Evolutionary conservation across 2,797 vertebrate species (phyloP).

Genomic region (Podargus strigoides): DNA sequence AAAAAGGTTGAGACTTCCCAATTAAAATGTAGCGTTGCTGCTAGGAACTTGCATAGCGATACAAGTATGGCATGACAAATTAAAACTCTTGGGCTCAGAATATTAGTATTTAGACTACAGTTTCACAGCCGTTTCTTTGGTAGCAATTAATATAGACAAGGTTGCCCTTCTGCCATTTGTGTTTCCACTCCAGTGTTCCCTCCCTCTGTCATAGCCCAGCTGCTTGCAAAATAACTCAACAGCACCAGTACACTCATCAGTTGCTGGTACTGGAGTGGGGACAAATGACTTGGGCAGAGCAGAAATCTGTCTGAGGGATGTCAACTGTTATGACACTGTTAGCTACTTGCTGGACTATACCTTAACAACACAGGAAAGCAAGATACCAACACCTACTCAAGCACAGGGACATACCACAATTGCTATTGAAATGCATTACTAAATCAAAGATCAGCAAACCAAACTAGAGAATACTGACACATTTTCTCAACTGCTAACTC

Average conservation of each 20-base stretch:
- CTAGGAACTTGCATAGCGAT: neutral
- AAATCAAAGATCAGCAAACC: neutral
- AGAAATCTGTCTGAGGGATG: neutral
- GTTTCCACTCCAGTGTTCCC: neutral
- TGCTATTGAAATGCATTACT: neutral
- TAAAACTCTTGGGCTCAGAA: neutral
- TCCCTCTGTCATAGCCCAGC: neutral
- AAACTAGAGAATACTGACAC: neutral
- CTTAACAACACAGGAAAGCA: neutral
- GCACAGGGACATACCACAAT: neutral
- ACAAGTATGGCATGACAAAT: neutral
- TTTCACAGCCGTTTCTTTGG: neutral
- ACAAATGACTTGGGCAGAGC: neutral
- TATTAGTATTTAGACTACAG: neutral
- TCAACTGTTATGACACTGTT: neutral
- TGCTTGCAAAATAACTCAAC: neutral
- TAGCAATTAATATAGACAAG: neutral
- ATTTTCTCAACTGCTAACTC: neutral
- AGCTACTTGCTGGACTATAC: neutral
- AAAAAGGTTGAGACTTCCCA: neutral
- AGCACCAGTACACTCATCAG: neutral
- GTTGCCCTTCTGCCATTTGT: neutral
- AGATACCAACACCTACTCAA: neutral
- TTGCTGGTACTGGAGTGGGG: neutral
- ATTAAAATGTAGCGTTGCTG: neutral